phyloP scores from a whole-genome alignment of 2,797 vertebrate genomes.

The Erpetoichthys calabaricus region DNA sequence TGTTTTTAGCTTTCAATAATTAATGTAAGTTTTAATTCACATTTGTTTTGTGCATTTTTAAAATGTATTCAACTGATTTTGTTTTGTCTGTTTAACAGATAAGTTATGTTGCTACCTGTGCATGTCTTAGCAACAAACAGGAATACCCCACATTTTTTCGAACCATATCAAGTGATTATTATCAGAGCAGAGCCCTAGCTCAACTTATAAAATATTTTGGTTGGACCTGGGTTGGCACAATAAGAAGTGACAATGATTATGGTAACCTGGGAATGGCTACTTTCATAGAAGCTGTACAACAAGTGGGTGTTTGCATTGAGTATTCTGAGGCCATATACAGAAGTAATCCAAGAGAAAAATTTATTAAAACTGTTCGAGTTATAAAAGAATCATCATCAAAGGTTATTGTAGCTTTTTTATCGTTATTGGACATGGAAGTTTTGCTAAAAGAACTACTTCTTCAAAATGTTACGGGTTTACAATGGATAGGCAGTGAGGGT shows the following conservation, averaged over 20 bases:
- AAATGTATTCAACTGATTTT: no score
- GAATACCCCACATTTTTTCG: background rate
- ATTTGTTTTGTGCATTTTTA: no score
- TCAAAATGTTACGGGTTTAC: background rate
- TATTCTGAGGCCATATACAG: constrained; percentile 37
- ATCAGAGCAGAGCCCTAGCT: constrained; percentile 1
- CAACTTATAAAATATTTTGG: constrained; percentile 1
- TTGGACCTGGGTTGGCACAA: constrained; percentile 1
- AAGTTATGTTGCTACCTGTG: constrained; percentile 2
- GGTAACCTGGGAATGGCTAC: constrained; percentile 15
- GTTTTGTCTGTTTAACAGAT: background rate
- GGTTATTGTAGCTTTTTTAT: constrained; percentile 38
- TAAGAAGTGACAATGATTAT: constrained; percentile 1
- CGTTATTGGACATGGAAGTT: constrained; percentile 42
- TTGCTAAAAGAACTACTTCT: constrained; percentile 31
- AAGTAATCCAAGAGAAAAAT: constrained; percentile 26
- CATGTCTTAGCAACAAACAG: constrained; percentile 1
- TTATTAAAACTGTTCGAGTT: no score
- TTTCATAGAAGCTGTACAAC: constrained; percentile 27
- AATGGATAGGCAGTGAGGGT: constrained; percentile 30
- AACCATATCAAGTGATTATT: constrained; percentile 1
- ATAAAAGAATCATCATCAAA: background rate
- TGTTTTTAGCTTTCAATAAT: no score
- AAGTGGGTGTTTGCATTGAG: constrained; percentile 40
- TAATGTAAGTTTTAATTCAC: no score